phyloP scores from a whole-genome alignment of 2,888 invertebrate species.

The Yponomeuta evonymella region DNA sequence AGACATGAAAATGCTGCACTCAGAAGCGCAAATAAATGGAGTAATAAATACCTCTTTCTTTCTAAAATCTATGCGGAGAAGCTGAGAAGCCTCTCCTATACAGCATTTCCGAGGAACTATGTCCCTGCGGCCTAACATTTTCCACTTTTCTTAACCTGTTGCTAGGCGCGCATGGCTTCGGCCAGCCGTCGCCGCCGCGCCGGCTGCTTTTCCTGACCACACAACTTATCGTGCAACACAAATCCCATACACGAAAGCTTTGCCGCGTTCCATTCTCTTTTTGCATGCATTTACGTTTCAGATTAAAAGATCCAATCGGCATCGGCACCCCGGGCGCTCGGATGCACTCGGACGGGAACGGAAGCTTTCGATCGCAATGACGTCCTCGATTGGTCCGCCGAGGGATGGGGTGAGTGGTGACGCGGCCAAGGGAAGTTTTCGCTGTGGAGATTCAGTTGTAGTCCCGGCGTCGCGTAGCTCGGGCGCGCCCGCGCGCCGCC shows the following conservation, averaged over 20 bases:
- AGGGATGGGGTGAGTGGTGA: slow-evolving; percentile 64
- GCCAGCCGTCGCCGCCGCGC: background rate
- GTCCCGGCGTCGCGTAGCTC: slow-evolving; percentile 45
- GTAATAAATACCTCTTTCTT: background rate
- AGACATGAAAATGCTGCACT: background rate
- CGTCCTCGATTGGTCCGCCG: slow-evolving; percentile 49
- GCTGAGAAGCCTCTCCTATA: too few species aligned
- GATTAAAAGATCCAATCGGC: slow-evolving; percentile 74
- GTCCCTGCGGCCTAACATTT: background rate
- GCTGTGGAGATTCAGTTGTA: slow-evolving; percentile 67
- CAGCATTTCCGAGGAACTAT: too few species aligned
- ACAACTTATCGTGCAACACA: slow-evolving; percentile 31
- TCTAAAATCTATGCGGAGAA: too few species aligned
- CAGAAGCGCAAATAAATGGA: background rate
- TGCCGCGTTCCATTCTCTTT: slow-evolving; percentile 60
- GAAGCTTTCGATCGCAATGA: slow-evolving; percentile 40
- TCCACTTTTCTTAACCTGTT: slow-evolving; percentile 3
- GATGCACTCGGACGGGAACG: slow-evolving; percentile 49
- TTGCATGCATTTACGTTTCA: slow-evolving; percentile 73
- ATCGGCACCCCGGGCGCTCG: slow-evolving; percentile 63
- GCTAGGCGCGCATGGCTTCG: slow-evolving; percentile 4
- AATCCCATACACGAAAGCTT: slow-evolving; percentile 51
- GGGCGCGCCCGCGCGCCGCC: slow-evolving; percentile 31
- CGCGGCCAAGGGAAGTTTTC: slow-evolving; percentile 71
- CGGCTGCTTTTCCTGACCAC: background rate